Conservation (phyloP, 2,888 invertebrate species). For the Lysandra bellargus region DNA sequence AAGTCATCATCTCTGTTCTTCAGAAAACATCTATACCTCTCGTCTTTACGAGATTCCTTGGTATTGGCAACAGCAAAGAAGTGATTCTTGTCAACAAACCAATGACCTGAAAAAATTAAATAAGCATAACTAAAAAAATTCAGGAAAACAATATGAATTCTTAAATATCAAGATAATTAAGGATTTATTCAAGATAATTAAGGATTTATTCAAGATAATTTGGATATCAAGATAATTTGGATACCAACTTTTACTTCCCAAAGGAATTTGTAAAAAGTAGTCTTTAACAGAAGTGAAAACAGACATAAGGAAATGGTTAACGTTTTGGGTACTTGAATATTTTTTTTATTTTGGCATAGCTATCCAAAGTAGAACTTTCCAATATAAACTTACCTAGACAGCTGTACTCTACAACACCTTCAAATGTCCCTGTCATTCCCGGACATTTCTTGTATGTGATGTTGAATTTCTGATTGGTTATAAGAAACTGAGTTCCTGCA, state of each 20-base stretch:
- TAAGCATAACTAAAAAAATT: too few relatives aligned
- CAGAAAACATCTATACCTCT: slow-evolving; percentile 95
- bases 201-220: too few relatives aligned
- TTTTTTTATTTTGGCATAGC: too few relatives aligned
- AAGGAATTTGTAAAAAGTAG: too few relatives aligned
- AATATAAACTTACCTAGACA: slow-evolving; percentile 83
- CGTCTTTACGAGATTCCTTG: slow-evolving; percentile 96
- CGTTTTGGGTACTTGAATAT: too few relatives aligned
- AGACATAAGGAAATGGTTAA: too few relatives aligned
- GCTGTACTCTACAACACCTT: slow-evolving; percentile 95
- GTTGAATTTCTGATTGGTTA: slow-evolving; percentile 97
- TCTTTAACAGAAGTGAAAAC: too few relatives aligned
- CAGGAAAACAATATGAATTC: too few relatives aligned
- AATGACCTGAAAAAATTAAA: slow-evolving; percentile 82
- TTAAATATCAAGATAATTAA: too few relatives aligned
- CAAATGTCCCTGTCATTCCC: slow-evolving; percentile 94
- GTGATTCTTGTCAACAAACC: slow-evolving; percentile 97
- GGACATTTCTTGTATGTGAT: slow-evolving; percentile 95
- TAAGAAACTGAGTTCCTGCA: slow-evolving; percentile 96
- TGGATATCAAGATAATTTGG: too few relatives aligned
- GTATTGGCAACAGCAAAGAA: slow-evolving; percentile 98
- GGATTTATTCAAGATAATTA: too few relatives aligned
- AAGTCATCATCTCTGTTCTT: slow-evolving; percentile 96
- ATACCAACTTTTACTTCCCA: too few relatives aligned
- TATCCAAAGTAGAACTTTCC: not conserved